phyloP scores from a whole-genome alignment of 2,888 invertebrate genomes.

The Tiliacea aurago region DNA sequence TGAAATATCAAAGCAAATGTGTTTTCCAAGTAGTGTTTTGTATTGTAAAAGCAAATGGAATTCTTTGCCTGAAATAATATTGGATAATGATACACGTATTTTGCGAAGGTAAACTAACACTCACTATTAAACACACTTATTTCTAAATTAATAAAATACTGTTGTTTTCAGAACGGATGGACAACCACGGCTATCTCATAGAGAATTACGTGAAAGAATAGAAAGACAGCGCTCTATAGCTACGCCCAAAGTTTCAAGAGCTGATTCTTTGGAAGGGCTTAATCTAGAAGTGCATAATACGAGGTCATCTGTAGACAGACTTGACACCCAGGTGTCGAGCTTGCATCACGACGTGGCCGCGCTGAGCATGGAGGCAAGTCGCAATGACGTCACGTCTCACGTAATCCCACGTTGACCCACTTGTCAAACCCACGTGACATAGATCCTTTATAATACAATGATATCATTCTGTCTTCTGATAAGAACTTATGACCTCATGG shows the following conservation, averaged over 20 bases:
- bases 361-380: conserved; percentile 94
- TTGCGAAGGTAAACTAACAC: conserved; percentile 8
- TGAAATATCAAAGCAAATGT: conserved; percentile 37
- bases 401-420: conserved; percentile 41
- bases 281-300: conserved; percentile 90
- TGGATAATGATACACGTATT: conserved; percentile 16
- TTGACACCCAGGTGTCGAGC: conserved; percentile 95
- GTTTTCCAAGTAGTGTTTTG: conserved; percentile 28
- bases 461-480: conserved; percentile 59
- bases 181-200: conserved; percentile 82
- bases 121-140: no score
- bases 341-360: conserved; percentile 96
- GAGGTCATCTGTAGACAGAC: conserved; percentile 92
- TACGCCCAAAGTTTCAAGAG: conserved; percentile 88
- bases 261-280: conserved; percentile 91
- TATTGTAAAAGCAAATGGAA: conserved; percentile 19
- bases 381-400: conserved; percentile 49
- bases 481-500: conserved; percentile 51
- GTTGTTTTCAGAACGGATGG: conserved; percentile 78
- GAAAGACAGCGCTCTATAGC: conserved; percentile 92
- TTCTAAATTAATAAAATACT: neutral
- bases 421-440: conserved; percentile 27
- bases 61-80: conserved; percentile 28
- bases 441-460: conserved; percentile 56
- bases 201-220: conserved; percentile 91